These are phyloP conservation scores for Diarsia brunnea DNA, from an alignment of 2,888 invertebrate genomes.

Conservation along the genomic window DNA sequence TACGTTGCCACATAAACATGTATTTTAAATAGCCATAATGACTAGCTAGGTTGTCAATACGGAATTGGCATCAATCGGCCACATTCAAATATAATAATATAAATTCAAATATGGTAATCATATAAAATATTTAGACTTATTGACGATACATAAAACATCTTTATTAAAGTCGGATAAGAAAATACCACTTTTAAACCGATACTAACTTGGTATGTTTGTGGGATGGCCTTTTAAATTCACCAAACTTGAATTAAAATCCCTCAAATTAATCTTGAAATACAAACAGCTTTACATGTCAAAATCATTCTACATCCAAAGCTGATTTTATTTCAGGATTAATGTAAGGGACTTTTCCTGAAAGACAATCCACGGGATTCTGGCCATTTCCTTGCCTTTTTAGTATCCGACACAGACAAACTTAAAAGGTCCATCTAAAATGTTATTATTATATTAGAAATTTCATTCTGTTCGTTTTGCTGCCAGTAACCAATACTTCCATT, in stretches of 20 bases:
- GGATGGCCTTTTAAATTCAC: constrained; percentile 9
- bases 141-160: constrained; percentile 13
- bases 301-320: neutral
- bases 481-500: constrained; percentile 12
- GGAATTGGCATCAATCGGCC: constrained; percentile 27
- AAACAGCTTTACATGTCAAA: neutral
- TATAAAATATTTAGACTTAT: constrained; percentile 5
- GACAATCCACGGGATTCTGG: neutral
- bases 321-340: neutral
- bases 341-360: neutral
- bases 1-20: constrained; percentile 11
- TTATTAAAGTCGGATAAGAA: neutral
- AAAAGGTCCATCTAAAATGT: constrained; percentile 4
- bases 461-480: constrained; percentile 8
- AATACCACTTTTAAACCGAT: neutral
- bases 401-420: neutral
- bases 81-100: constrained; percentile 12
- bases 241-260: neutral
- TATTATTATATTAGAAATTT: neutral
- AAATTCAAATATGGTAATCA: constrained; percentile 3
- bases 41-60: constrained; percentile 58
- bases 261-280: neutral
- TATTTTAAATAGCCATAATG: constrained; percentile 51
- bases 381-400: neutral
- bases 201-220: neutral